phyloP scores from a whole-genome alignment of 2,888 invertebrate genomes.

The Harpalus rufipes region DNA sequence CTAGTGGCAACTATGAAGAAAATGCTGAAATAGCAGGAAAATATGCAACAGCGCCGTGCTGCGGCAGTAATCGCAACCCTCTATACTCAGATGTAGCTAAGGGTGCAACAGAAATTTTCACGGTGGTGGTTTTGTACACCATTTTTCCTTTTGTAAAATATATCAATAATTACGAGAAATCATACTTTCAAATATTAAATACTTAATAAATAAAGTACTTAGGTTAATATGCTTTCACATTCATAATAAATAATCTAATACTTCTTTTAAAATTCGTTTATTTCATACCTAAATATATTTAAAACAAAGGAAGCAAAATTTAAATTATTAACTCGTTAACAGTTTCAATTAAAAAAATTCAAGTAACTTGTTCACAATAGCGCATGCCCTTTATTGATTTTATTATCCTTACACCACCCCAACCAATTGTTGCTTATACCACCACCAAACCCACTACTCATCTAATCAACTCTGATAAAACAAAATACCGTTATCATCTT shows the following conservation, averaged over 20 bases:
- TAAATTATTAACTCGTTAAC: background rate
- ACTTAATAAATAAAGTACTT: background rate
- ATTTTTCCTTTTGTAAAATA: background rate
- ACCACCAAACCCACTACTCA: constrained; percentile 4
- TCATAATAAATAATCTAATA: background rate
- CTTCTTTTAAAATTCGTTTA: background rate
- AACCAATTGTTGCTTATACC: constrained; percentile 41
- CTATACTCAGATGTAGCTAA: background rate
- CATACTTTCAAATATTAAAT: background rate
- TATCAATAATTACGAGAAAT: background rate
- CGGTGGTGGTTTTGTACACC: background rate
- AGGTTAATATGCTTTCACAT: background rate
- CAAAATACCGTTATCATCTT: constrained; percentile 28
- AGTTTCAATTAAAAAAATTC: background rate
- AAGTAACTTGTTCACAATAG: background rate
- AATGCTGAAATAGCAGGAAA: background rate
- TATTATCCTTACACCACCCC: constrained; percentile 43
- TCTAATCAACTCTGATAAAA: background rate
- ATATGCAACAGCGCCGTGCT: background rate
- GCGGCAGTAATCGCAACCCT: background rate
- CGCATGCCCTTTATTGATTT: constrained; percentile 57
- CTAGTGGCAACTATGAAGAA: constrained; percentile 5
- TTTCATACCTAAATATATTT: background rate
- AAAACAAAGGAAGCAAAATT: too few relatives aligned
- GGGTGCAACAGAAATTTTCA: constrained; percentile 8